Percentiles rank a stretch among this genome's conserved stretches.
Conservation (phyloP, 2,797 vertebrate genomes). For the Siniperca undulata region DNA sequence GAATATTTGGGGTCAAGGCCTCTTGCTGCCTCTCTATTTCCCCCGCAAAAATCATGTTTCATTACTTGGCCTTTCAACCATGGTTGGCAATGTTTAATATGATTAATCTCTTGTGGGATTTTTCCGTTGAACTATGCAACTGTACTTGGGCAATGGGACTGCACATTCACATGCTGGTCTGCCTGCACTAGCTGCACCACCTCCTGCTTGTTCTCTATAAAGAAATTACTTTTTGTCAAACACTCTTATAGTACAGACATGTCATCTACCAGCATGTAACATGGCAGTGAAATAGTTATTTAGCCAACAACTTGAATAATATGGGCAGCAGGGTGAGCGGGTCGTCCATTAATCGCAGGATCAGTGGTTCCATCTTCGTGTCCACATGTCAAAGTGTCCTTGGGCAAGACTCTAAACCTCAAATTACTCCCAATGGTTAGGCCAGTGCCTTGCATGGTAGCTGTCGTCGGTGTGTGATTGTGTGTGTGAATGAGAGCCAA, state of each 20-base stretch:
- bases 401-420: background rate
- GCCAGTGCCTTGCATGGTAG: too few relatives aligned
- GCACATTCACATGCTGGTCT: background rate
- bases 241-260: background rate
- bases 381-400: slow-evolving; percentile 8
- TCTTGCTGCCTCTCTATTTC: background rate
- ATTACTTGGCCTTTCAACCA: background rate
- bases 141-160: background rate
- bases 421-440: background rate
- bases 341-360: background rate
- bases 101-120: background rate
- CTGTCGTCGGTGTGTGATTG: background rate
- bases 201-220: background rate
- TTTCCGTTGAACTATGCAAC: background rate
- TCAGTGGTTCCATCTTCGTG: slow-evolving; percentile 6
- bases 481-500: background rate
- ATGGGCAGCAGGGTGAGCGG: background rate
- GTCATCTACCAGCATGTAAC: background rate
- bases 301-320: slow-evolving; percentile 5
- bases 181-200: background rate
- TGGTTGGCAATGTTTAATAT: background rate
- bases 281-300: background rate
- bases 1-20: background rate
- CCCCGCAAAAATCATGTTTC: background rate
- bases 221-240: background rate